Percentiles rank a stretch among this genome's conserved stretches.
Conservation (phyloP, 2,113 vertebrate species). For the Pycnonotus jocosus region DNA sequence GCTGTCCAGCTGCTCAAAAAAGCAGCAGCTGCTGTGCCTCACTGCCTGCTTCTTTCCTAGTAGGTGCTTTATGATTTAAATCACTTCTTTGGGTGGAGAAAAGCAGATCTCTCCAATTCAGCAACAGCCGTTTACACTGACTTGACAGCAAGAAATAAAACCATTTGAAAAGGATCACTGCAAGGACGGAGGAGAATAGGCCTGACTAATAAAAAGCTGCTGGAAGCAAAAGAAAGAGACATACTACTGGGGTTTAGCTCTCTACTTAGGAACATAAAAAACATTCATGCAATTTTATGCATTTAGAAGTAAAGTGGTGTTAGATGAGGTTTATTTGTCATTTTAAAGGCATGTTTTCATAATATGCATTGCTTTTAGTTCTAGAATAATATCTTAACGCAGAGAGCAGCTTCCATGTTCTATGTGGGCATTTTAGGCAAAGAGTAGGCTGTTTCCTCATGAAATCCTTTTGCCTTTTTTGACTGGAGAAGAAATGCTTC, state of each 20-base stretch:
- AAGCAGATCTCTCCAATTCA: slow-evolving; percentile 26
- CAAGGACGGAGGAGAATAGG: background rate
- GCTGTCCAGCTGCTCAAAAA: background rate
- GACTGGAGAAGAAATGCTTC: background rate
- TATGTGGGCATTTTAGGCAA: background rate
- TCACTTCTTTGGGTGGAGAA: slow-evolving; percentile 12
- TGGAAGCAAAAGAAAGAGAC: background rate
- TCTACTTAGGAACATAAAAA: background rate
- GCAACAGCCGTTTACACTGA: background rate
- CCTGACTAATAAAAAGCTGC: background rate
- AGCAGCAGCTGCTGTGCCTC: background rate
- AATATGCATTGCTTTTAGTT: background rate
- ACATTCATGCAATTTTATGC: background rate
- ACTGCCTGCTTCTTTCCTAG: background rate
- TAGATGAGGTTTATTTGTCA: background rate
- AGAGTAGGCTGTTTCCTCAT: background rate
- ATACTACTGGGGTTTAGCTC: background rate
- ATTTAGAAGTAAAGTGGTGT: background rate
- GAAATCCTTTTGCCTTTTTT: slow-evolving; percentile 11
- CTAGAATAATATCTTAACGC: background rate
- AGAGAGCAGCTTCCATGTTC: background rate
- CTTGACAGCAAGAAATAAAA: slow-evolving; percentile 42
- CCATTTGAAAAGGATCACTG: background rate
- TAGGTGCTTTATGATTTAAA: slow-evolving; percentile 33
- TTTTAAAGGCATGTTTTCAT: background rate